Conservation (phyloP, 2,888 invertebrate genomes). For the Polydesmus complanatus region DNA sequence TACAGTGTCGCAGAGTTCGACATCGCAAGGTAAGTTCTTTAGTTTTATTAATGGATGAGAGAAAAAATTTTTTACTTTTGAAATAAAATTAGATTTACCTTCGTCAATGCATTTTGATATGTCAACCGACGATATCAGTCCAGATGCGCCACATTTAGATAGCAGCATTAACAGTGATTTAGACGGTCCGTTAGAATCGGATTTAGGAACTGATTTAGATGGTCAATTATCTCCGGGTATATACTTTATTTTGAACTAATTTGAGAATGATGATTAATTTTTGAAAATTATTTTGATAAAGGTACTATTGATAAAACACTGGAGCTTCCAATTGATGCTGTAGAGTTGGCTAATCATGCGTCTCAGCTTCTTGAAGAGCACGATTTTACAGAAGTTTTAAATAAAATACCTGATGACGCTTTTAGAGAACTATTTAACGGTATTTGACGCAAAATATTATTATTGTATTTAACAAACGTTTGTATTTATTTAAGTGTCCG, state of each 20-base stretch:
- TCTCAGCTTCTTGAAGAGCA: constrained; percentile 47
- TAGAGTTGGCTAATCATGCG: constrained; percentile 52
- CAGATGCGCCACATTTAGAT: constrained; percentile 20
- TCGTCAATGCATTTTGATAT: constrained; percentile 17
- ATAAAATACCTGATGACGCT: constrained; percentile 63
- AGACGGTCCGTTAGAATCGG: constrained; percentile 19
- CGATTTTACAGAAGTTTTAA: constrained; percentile 62
- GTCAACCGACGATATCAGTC: constrained; percentile 14
- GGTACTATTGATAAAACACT: constrained; percentile 28
- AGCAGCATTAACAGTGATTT: constrained; percentile 21
- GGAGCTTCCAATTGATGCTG: constrained; percentile 43
- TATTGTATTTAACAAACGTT: neutral
- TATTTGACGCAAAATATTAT: constrained; percentile 19
- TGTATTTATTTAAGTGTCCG: neutral
- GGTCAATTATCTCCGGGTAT: constrained; percentile 25
- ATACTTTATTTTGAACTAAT: neutral
- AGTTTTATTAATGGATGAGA: neutral
- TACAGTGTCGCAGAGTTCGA: constrained; percentile 2
- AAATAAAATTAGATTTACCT: constrained; percentile 13
- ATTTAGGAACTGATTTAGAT: constrained; percentile 23
- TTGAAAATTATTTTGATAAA: constrained; percentile 21
- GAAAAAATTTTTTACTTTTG: neutral
- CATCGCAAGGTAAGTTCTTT: constrained; percentile 4
- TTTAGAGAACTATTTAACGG: constrained; percentile 66
- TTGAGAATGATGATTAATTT: neutral